Percentiles rank a stretch among this genome's conserved stretches.
phyloP scores from a whole-genome alignment of 1,140 invertebrate species.

The Riptortus pedestris region DNA sequence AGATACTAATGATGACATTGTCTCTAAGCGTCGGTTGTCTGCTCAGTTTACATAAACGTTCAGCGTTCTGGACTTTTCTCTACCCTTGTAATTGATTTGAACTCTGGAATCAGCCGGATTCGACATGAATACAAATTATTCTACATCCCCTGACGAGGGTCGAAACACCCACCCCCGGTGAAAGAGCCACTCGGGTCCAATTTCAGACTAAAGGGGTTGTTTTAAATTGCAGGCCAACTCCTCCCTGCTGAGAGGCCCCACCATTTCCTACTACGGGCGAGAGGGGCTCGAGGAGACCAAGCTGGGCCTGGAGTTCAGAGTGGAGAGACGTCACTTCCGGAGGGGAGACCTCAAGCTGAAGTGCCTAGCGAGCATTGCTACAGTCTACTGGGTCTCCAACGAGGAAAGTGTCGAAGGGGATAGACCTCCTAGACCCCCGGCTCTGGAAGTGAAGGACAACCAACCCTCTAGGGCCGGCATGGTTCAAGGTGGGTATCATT shows the following conservation, averaged over 20 bases:
- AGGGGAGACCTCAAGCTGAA: slow-evolving; percentile 75
- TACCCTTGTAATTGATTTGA: too few species aligned
- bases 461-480: slow-evolving; percentile 41
- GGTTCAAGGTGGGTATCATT: slow-evolving; percentile 39
- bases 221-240: slow-evolving; percentile 5
- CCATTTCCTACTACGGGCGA: slow-evolving; percentile 34
- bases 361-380: slow-evolving; percentile 75
- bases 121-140: not conserved
- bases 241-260: slow-evolving; percentile 12
- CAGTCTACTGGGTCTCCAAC: slow-evolving; percentile 68
- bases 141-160: not conserved
- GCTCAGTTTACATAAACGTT: too few species aligned
- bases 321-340: slow-evolving; percentile 62
- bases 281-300: slow-evolving; percentile 60
- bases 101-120: not conserved
- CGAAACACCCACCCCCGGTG: not conserved
- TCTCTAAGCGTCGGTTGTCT: too few species aligned
- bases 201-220: not conserved
- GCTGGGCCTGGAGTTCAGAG: slow-evolving; percentile 58
- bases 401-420: slow-evolving; percentile 71
- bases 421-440: slow-evolving; percentile 48
- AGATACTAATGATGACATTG: too few species aligned
- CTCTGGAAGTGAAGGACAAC: slow-evolving; percentile 49
- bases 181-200: too few species aligned
- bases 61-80: too few species aligned